Percentiles rank a stretch among this genome's conserved stretches.
Evolutionary conservation across 2,888 invertebrate species (phyloP).

Genomic region (Hemaris fuciformis): DNA sequence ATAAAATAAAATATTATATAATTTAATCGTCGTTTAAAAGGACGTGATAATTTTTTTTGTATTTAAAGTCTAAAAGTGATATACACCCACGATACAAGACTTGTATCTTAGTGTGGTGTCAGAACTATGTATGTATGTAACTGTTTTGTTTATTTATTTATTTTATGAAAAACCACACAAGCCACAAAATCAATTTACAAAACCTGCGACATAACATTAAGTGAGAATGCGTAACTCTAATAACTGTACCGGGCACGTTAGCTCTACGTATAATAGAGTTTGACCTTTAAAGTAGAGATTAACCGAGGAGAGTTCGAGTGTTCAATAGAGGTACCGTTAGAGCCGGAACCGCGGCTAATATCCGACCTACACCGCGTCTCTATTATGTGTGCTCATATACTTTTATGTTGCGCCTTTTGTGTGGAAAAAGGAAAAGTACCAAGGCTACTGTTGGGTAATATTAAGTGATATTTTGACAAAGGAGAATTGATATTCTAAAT

Average conservation of each 20-base stretch:
- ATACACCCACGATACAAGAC: no score
- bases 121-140: no score
- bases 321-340: slow-evolving; percentile 14
- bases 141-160: no score
- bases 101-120: no score
- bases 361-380: neutral
- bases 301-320: slow-evolving; percentile 6
- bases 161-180: neutral
- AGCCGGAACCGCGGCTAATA: slow-evolving; percentile 11
- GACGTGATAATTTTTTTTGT: no score
- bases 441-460: neutral
- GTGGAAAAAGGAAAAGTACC: neutral
- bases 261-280: neutral
- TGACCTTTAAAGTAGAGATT: slow-evolving; percentile 20
- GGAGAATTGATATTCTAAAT: no score
- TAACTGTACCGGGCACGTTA: slow-evolving; percentile 1
- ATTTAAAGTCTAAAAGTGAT: no score
- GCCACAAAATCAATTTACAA: neutral
- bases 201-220: neutral
- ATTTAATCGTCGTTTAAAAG: no score
- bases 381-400: neutral
- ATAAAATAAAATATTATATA: no score
- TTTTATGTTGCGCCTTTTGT: neutral
- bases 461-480: neutral
- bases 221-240: neutral